Percentiles rank a stretch among this genome's conserved stretches.
phyloP scores from a whole-genome alignment of 1,140 invertebrate genomes.

The Anadara kagoshimensis region DNA sequence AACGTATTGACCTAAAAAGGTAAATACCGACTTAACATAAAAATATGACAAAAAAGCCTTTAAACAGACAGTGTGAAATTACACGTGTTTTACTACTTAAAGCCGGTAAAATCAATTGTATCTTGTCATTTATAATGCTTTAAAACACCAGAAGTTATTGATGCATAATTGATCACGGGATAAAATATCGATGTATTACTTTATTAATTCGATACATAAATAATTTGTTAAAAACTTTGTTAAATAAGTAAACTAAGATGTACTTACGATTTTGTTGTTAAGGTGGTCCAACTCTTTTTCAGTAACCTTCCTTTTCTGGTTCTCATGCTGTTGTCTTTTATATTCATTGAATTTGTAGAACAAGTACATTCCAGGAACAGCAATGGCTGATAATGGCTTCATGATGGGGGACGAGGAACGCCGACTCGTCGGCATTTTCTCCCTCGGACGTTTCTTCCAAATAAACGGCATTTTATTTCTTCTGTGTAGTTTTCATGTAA shows the following conservation, averaged over 20 bases:
- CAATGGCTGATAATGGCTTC: slow-evolving; percentile 87
- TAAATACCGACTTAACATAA: too few relatives aligned
- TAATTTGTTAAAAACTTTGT: too few relatives aligned
- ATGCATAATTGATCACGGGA: too few relatives aligned
- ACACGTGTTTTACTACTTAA: too few relatives aligned
- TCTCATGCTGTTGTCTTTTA: slow-evolving; percentile 87
- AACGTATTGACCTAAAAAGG: too few relatives aligned
- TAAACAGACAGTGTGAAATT: too few relatives aligned
- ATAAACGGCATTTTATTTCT: slow-evolving; percentile 27
- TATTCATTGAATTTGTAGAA: slow-evolving; percentile 93
- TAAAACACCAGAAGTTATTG: too few relatives aligned
- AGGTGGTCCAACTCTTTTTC: slow-evolving; percentile 89
- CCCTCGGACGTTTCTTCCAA: slow-evolving; percentile 34
- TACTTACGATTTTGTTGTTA: slow-evolving; percentile 92
- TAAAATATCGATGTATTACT: too few relatives aligned
- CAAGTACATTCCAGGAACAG: slow-evolving; percentile 89
- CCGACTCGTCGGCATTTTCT: slow-evolving; percentile 42
- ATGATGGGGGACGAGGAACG: slow-evolving; percentile 76
- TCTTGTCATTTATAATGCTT: too few relatives aligned
- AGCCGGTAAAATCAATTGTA: too few relatives aligned
- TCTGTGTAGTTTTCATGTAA: neutral
- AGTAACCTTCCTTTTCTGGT: slow-evolving; percentile 85
- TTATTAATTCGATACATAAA: too few relatives aligned
- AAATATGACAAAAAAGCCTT: too few relatives aligned
- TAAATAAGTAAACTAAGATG: neutral